Conservation (phyloP, 2,113 vertebrate species). For the Ibidorhyncha struthersii region DNA sequence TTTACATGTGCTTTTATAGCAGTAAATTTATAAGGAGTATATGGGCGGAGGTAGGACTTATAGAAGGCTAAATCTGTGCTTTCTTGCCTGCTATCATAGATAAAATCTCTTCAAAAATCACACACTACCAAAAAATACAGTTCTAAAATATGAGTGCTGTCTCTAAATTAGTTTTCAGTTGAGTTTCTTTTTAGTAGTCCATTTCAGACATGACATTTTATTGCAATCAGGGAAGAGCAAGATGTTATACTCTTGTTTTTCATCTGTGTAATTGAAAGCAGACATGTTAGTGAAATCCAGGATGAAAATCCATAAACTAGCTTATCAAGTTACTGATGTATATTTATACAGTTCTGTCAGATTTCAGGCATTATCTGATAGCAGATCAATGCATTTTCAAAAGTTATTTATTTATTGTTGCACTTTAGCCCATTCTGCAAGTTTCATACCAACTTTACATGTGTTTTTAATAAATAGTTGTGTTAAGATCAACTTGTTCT, state of each 20-base stretch:
- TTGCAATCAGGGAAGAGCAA: constrained; percentile 24
- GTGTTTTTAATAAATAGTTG: constrained; percentile 20
- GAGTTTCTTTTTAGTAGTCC: neutral
- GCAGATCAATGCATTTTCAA: neutral
- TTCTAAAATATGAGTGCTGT: neutral
- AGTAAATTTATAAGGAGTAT: constrained; percentile 14
- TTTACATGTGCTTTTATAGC: constrained; percentile 43
- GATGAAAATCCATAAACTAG: constrained; percentile 23
- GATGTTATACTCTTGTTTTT: constrained; percentile 39
- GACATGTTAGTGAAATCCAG: constrained; percentile 21
- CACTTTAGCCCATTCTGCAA: neutral
- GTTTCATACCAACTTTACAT: neutral
- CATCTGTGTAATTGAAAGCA: constrained; percentile 58
- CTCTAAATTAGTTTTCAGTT: neutral
- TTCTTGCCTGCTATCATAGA: neutral
- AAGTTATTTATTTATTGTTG: neutral
- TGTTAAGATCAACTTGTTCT: neutral
- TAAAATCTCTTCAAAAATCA: neutral
- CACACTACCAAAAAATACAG: neutral
- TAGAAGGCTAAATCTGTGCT: neutral
- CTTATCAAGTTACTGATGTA: constrained; percentile 36
- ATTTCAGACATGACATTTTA: neutral
- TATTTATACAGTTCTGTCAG: constrained; percentile 6
- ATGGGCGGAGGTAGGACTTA: neutral
- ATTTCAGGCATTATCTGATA: constrained; percentile 14